phyloP scores from a whole-genome alignment of 2,888 invertebrate species.

The Orgyia antiqua region DNA sequence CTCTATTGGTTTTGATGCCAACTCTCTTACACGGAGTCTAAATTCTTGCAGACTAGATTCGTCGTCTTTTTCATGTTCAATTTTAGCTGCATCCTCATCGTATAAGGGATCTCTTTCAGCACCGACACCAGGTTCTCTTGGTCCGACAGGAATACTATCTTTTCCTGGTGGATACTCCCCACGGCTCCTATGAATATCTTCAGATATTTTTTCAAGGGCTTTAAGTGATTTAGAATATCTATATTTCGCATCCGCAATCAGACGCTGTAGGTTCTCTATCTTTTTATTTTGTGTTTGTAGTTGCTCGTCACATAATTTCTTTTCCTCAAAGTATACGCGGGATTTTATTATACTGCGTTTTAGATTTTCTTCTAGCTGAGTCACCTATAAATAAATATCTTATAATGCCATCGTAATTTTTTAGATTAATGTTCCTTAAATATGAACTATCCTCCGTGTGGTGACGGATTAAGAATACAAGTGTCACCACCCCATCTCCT shows the following conservation, averaged over 20 bases:
- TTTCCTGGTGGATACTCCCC: slow-evolving; percentile 73
- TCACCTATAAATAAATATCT: slow-evolving; percentile 64
- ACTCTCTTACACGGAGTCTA: slow-evolving; percentile 82
- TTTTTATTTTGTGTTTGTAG: slow-evolving; percentile 90
- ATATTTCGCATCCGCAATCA: slow-evolving; percentile 87
- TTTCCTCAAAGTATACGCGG: slow-evolving; percentile 94
- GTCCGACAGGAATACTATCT: slow-evolving; percentile 67
- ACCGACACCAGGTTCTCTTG: slow-evolving; percentile 86
- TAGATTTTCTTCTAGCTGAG: slow-evolving; percentile 88
- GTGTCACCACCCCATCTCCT: too few relatives aligned
- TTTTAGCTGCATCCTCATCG: slow-evolving; percentile 45
- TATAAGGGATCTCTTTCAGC: slow-evolving; percentile 80
- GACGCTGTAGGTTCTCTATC: slow-evolving; percentile 88
- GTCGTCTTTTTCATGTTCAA: slow-evolving; percentile 57
- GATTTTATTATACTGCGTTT: slow-evolving; percentile 91
- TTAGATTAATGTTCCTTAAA: background rate
- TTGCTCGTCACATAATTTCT: slow-evolving; percentile 90
- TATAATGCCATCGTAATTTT: background rate
- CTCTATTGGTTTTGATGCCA: slow-evolving; percentile 86
- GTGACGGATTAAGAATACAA: too few relatives aligned
- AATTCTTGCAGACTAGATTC: slow-evolving; percentile 81
- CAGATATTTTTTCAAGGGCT: slow-evolving; percentile 92
- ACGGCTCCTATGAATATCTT: slow-evolving; percentile 89
- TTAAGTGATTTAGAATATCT: slow-evolving; percentile 90
- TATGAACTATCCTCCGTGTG: too few relatives aligned